Evolutionary conservation across 1,140 invertebrate species (phyloP).

Genomic region (Mactra quadrangularis): DNA sequence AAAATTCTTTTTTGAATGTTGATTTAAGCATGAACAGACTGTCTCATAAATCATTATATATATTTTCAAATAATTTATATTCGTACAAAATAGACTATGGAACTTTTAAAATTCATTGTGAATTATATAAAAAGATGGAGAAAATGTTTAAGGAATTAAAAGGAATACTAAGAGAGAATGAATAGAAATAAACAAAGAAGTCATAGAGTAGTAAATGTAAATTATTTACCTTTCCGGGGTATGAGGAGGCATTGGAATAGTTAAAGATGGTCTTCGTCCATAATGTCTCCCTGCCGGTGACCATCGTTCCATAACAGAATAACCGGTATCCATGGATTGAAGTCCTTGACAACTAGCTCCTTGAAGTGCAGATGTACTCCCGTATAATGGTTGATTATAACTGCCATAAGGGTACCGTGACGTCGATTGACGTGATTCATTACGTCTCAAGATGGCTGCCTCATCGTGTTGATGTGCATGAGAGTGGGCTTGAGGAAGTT

Average conservation of each 20-base stretch:
- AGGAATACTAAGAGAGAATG: too few species aligned
- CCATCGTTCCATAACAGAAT: conserved; percentile 40
- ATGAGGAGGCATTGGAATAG: conserved; percentile 74
- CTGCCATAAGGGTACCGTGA: conserved; percentile 61
- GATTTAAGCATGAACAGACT: too few species aligned
- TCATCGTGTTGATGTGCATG: conserved; percentile 32
- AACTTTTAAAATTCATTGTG: too few species aligned
- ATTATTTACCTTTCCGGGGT: conserved; percentile 75
- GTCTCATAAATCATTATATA: too few species aligned
- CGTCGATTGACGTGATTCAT: conserved; percentile 30
- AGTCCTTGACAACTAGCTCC: conserved; percentile 55
- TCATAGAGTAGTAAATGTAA: too few species aligned
- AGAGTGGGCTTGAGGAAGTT: background rate
- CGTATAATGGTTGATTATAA: conserved; percentile 73
- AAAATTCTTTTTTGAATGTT: too few species aligned
- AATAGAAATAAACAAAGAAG: too few species aligned
- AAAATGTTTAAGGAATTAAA: too few species aligned
- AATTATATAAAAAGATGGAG: too few species aligned
- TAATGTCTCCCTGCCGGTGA: conserved; percentile 68
- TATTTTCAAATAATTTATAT: too few species aligned
- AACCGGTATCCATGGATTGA: conserved; percentile 59
- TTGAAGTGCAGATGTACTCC: conserved; percentile 59
- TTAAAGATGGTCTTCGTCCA: conserved; percentile 75
- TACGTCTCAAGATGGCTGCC: conserved; percentile 26
- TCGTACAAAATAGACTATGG: too few species aligned